Evolutionary conservation across 2,797 vertebrate species (phyloP).

Genomic region (Melanotaenia nigrans): DNA sequence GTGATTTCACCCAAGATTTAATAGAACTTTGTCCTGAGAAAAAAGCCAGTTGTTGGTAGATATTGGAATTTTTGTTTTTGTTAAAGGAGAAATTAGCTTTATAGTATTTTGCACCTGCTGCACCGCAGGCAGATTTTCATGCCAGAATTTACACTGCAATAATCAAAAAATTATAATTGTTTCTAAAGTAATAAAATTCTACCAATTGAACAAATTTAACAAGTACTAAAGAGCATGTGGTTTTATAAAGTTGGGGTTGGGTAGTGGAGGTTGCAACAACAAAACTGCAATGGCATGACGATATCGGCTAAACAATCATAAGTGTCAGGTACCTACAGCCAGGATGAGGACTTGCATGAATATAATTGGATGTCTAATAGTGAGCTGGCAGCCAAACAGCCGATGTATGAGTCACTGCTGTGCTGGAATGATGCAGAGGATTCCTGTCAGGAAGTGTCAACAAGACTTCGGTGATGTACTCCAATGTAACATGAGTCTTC

Average conservation of each 20-base stretch:
- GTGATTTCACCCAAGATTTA: not conserved
- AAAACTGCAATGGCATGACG: not conserved
- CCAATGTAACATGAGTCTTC: not conserved
- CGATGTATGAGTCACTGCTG: slow-evolving; percentile 6
- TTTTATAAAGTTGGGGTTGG: not conserved
- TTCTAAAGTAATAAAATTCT: too few relatives aligned
- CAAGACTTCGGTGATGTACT: not conserved
- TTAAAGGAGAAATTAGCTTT: too few relatives aligned
- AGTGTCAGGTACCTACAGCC: not conserved
- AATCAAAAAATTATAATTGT: too few relatives aligned
- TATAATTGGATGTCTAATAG: not conserved
- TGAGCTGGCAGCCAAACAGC: slow-evolving; percentile 4
- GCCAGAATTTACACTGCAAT: too few relatives aligned
- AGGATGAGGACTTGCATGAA: slow-evolving; percentile 3
- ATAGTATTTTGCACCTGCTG: too few relatives aligned
- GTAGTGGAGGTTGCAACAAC: not conserved
- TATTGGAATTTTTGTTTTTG: too few relatives aligned
- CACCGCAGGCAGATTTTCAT: not conserved
- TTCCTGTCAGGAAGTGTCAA: not conserved
- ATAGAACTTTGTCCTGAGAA: not conserved
- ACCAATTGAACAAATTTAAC: too few relatives aligned
- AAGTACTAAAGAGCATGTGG: too few relatives aligned
- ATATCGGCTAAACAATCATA: not conserved
- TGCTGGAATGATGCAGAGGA: not conserved
- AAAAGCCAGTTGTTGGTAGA: too few relatives aligned